Evolutionary conservation across 2,113 vertebrate genomes (phyloP).

Genomic region (Grammomys surdaster): DNA sequence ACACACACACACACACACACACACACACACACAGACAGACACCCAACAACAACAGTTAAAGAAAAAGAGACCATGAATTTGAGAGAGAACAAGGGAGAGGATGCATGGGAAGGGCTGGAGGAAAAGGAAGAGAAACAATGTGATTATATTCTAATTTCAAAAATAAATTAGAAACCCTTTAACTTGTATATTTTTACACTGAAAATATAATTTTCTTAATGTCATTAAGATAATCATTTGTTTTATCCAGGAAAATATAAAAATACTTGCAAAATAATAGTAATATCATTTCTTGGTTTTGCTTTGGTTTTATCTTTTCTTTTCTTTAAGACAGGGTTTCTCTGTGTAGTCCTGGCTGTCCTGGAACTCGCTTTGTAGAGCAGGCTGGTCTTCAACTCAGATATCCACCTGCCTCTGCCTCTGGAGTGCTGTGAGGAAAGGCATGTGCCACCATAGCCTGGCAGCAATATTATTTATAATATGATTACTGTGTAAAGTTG

Average conservation of each 20-base stretch:
- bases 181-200: not conserved
- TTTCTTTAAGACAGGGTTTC: not conserved
- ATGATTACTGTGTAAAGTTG: not conserved
- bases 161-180: not conserved
- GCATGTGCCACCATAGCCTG: not conserved
- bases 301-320: not conserved
- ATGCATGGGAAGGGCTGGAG: not conserved
- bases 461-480: not conserved
- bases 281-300: not conserved
- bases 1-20: not conserved
- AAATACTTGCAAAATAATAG: not conserved
- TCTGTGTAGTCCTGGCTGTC: not conserved
- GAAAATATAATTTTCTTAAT: not conserved
- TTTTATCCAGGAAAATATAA: not conserved
- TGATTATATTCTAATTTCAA: not conserved
- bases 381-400: not conserved
- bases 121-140: not conserved
- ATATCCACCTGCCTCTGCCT: not conserved
- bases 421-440: not conserved
- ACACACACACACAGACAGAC: not conserved
- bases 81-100: not conserved
- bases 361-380: not conserved
- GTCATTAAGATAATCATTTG: not conserved
- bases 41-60: not conserved
- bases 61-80: not conserved